phyloP scores from a whole-genome alignment of 2,113 vertebrate species.

The Nesogale talazaci region DNA sequence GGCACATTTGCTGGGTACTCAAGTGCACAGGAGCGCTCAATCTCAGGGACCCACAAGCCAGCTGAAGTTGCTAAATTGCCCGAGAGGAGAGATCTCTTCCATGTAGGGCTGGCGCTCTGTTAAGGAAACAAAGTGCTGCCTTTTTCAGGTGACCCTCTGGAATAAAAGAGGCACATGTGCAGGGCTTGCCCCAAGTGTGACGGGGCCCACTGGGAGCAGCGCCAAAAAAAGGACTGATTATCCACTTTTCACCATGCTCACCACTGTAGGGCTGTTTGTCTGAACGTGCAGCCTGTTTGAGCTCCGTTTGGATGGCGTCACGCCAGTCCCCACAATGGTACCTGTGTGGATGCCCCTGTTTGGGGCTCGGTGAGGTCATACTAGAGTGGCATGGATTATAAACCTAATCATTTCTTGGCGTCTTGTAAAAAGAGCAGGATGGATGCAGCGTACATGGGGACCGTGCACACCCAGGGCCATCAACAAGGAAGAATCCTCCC shows the following conservation, averaged over 20 bases:
- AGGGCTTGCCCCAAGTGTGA: neutral
- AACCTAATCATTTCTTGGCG: neutral
- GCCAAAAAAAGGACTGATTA: too few species aligned
- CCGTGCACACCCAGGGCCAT: too few species aligned
- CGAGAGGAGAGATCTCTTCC: conserved; percentile 47
- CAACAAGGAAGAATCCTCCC: neutral
- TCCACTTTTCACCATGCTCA: neutral
- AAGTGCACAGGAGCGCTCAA: neutral
- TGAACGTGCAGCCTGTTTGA: neutral
- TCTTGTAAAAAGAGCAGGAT: neutral
- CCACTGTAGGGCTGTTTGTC: neutral
- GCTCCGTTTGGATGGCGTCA: neutral
- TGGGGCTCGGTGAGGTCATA: neutral
- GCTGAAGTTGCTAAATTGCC: conserved; percentile 52
- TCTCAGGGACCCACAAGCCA: neutral
- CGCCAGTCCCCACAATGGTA: neutral
- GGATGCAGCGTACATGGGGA: neutral
- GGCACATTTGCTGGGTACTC: neutral
- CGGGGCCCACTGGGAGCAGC: neutral
- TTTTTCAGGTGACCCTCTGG: conserved; percentile 32
- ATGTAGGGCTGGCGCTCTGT: conserved; percentile 26
- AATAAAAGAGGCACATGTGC: conserved; percentile 55
- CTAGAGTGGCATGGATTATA: neutral
- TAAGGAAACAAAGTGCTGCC: conserved; percentile 36
- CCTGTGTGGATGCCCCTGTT: neutral